Conservation (phyloP, 2,797 vertebrate species). For the Syndactyla subalaris region DNA sequence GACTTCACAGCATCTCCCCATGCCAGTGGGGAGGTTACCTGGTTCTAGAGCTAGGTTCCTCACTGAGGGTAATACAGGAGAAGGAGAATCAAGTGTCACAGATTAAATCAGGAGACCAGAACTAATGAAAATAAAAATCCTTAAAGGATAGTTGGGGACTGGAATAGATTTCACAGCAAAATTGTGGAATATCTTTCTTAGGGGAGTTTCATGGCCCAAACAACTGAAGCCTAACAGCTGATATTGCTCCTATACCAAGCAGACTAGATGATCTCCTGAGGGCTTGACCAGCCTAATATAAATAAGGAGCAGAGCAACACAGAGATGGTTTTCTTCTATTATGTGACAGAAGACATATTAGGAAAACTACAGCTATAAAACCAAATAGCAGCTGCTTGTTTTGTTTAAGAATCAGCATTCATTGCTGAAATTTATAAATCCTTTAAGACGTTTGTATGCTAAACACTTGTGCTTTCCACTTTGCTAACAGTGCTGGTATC, state of each 20-base stretch:
- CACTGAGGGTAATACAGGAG: not conserved
- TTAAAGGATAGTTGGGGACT: not conserved
- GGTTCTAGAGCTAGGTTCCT: not conserved
- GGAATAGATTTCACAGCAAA: not conserved
- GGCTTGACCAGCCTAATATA: not conserved
- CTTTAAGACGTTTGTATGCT: not conserved
- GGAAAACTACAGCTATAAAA: not conserved
- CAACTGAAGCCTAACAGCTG: not conserved
- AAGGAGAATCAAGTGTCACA: not conserved
- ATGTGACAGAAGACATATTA: not conserved
- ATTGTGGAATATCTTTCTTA: not conserved
- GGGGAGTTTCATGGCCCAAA: not conserved
- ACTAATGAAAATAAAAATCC: not conserved
- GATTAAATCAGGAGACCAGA: not conserved
- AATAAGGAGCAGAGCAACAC: not conserved
- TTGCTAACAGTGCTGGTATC: not conserved
- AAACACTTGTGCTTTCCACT: constrained; percentile 16
- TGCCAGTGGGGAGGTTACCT: not conserved
- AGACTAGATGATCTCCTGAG: not conserved
- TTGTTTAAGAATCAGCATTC: constrained; percentile 26
- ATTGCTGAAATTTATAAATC: constrained; percentile 14
- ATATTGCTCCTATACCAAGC: not conserved
- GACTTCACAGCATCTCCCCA: not conserved
- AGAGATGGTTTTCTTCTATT: not conserved
- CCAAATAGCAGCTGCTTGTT: not conserved